Conservation (phyloP, 2,113 vertebrate genomes). For the Hyperoodon ampullatus region DNA sequence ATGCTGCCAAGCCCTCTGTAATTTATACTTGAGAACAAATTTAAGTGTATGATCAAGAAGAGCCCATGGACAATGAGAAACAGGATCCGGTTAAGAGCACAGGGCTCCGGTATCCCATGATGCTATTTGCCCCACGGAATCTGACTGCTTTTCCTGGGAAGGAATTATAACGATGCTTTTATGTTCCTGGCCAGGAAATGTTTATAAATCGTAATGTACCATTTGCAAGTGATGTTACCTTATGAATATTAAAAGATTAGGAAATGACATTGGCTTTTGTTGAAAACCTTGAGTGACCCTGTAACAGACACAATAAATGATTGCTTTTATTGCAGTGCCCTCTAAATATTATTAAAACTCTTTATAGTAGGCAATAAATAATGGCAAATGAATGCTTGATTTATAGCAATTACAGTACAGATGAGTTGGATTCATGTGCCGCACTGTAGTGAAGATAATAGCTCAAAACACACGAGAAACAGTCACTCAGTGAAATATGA, state of each 20-base stretch:
- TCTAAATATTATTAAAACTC: slow-evolving; percentile 77
- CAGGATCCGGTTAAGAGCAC: background rate
- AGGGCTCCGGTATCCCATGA: background rate
- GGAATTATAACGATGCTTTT: slow-evolving; percentile 60
- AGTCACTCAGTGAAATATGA: slow-evolving; percentile 57
- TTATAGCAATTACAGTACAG: slow-evolving; percentile 67
- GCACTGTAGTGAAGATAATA: slow-evolving; percentile 66
- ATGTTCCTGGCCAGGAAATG: slow-evolving; percentile 66
- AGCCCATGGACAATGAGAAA: background rate
- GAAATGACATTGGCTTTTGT: slow-evolving; percentile 57
- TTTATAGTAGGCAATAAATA: slow-evolving; percentile 68
- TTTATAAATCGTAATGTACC: slow-evolving; percentile 75
- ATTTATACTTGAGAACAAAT: background rate
- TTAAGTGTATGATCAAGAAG: background rate
- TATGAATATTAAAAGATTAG: slow-evolving; percentile 71
- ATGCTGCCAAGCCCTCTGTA: background rate
- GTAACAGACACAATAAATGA: slow-evolving; percentile 58
- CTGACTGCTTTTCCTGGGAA: slow-evolving; percentile 46
- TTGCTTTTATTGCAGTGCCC: slow-evolving; percentile 63
- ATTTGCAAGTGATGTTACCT: slow-evolving; percentile 73
- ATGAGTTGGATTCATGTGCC: slow-evolving; percentile 66
- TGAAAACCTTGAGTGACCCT: slow-evolving; percentile 59
- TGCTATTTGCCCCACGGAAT: background rate
- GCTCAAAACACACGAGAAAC: slow-evolving; percentile 59
- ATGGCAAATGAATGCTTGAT: slow-evolving; percentile 68